These are phyloP conservation scores for Pheosia gnoma DNA, from an alignment of 2,888 invertebrate species.

Conservation along the genomic window DNA sequence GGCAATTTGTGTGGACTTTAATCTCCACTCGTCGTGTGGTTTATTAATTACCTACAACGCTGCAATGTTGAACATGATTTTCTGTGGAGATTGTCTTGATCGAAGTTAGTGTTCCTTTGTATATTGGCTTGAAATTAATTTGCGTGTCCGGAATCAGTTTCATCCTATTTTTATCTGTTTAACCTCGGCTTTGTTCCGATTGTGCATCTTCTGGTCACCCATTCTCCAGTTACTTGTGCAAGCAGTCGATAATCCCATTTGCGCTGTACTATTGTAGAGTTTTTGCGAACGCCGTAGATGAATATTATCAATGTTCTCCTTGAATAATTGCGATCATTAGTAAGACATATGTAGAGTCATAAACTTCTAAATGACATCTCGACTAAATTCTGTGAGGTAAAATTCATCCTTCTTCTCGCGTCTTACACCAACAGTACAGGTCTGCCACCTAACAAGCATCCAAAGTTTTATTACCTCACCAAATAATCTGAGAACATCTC, in stretches of 20 bases:
- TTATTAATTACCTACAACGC: conserved; percentile 17
- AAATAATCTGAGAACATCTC: conserved; percentile 29
- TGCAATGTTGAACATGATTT: not conserved
- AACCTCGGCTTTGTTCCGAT: not conserved
- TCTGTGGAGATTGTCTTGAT: not conserved
- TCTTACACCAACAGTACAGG: not conserved
- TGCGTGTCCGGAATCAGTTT: no score
- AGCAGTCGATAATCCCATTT: no score
- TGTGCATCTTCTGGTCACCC: not conserved
- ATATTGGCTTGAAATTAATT: not conserved
- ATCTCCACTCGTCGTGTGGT: conserved; percentile 34
- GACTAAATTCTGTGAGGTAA: not conserved
- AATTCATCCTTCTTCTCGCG: not conserved
- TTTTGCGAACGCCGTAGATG: conserved; percentile 24
- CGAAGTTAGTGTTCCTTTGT: not conserved
- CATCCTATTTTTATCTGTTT: no score
- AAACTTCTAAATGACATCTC: no score
- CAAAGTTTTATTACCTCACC: conserved; percentile 19
- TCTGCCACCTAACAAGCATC: conserved; percentile 10
- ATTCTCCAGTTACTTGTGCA: not conserved
- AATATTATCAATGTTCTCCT: conserved; percentile 27
- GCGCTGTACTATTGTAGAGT: conserved; percentile 22
- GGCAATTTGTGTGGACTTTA: conserved; percentile 56
- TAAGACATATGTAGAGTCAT: not conserved
- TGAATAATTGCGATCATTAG: not conserved